Conservation (phyloP, 2,888 invertebrate genomes). For the Athetis lepigone region DNA sequence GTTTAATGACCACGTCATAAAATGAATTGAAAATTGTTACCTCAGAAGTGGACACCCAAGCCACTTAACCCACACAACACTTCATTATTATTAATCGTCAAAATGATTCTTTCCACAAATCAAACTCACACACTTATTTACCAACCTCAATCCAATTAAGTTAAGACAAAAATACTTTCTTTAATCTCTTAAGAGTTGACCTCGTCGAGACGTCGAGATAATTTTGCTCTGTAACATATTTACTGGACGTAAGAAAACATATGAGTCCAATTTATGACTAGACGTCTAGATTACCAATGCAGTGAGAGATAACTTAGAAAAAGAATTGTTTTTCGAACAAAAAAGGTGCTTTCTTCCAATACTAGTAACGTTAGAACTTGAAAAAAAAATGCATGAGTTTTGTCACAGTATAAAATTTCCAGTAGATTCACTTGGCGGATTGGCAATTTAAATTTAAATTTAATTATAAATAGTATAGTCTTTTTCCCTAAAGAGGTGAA, state of each 20-base stretch:
- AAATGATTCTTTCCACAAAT: too few relatives aligned
- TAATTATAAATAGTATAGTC: too few relatives aligned
- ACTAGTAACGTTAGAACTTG: constrained; percentile 19
- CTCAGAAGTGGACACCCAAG: too few relatives aligned
- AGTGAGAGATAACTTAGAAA: constrained; percentile 30
- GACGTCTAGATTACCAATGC: constrained; percentile 38
- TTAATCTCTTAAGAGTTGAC: background rate
- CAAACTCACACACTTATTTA: background rate
- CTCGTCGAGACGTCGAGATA: constrained; percentile 9
- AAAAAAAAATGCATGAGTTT: constrained; percentile 27
- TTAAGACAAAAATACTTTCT: background rate
- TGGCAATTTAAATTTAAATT: too few relatives aligned
- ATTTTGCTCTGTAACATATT: constrained; percentile 26
- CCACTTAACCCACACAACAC: too few relatives aligned
- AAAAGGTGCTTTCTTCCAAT: constrained; percentile 26
- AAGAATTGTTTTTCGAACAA: constrained; percentile 1
- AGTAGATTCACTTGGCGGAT: constrained; percentile 20
- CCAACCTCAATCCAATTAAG: background rate
- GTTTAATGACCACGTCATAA: too few relatives aligned
- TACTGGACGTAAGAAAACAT: constrained; percentile 15
- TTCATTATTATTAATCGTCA: too few relatives aligned
- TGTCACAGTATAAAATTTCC: constrained; percentile 1
- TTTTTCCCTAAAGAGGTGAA: too few relatives aligned
- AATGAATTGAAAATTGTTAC: too few relatives aligned
- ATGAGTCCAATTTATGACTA: constrained; percentile 35